These are phyloP conservation scores for Gasterosteus aculeatus DNA, from an alignment of 2,113 vertebrate genomes.

Conservation along the genomic window DNA sequence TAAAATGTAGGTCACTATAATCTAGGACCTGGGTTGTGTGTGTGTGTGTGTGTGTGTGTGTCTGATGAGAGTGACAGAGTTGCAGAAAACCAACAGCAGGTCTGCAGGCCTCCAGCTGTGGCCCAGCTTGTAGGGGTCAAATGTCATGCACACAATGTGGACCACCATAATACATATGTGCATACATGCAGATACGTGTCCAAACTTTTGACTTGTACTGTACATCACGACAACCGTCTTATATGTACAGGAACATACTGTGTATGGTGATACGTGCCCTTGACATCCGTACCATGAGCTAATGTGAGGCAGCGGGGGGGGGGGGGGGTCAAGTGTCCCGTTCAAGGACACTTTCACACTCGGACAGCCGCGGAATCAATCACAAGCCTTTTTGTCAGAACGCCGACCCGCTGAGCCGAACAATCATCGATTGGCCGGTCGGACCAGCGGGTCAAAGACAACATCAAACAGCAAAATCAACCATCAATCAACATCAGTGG, in stretches of 20 bases:
- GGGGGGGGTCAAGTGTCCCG: too few species aligned
- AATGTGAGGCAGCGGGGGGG: background rate
- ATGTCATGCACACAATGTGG: background rate
- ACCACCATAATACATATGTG: background rate
- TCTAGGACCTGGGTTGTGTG: slow-evolving; percentile 54
- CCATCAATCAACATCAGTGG: background rate
- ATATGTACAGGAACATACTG: too few species aligned
- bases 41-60: slow-evolving; percentile 13
- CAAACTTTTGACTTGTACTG: too few species aligned
- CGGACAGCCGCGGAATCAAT: background rate
- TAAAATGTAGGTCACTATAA: slow-evolving; percentile 76
- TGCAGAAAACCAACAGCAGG: slow-evolving; percentile 25
- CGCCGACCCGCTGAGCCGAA: background rate
- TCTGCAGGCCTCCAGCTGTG: slow-evolving; percentile 6
- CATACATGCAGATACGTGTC: too few species aligned
- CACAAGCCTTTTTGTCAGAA: too few species aligned
- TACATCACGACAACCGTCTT: background rate
- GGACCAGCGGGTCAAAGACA: background rate
- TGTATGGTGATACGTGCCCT: too few species aligned
- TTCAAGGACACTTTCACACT: background rate
- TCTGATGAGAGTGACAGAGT: slow-evolving; percentile 18
- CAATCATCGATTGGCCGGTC: background rate
- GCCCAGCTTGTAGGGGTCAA: slow-evolving; percentile 13
- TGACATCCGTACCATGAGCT: too few species aligned
- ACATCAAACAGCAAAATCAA: background rate